A percentile compares a stretch with the other conserved stretches of the same genome.
Conservation (phyloP, 2,113 vertebrate species). For the Rafetus swinhoei region DNA sequence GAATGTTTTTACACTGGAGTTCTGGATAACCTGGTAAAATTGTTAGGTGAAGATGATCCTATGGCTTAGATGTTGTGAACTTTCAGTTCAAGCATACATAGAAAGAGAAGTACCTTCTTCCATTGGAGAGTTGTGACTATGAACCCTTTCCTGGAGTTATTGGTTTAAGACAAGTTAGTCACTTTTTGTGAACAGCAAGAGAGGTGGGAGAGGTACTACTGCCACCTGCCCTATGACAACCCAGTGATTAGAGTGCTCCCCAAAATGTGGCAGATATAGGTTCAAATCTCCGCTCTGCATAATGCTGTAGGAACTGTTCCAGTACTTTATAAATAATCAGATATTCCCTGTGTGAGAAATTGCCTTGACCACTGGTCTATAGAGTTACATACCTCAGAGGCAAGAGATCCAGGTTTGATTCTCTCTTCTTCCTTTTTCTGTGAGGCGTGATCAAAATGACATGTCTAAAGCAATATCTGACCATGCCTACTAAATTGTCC, state of each 20-base stretch:
- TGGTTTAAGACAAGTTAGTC: too few relatives aligned
- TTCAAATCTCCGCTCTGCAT: background rate
- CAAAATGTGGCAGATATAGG: background rate
- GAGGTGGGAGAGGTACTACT: too few relatives aligned
- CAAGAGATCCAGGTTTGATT: background rate
- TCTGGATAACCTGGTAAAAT: background rate
- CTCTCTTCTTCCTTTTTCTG: background rate
- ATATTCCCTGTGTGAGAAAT: background rate
- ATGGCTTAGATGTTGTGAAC: rapidly evolving
- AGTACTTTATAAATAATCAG: background rate
- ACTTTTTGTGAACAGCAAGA: too few relatives aligned
- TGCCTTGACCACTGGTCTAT: background rate
- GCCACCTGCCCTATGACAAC: too few relatives aligned
- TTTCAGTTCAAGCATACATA: background rate
- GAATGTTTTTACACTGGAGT: background rate
- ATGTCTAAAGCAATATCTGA: background rate
- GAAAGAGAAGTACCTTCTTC: background rate
- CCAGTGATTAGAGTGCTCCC: background rate
- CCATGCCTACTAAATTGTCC: background rate
- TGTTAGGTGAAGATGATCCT: rapidly evolving
- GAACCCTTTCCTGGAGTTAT: too few relatives aligned
- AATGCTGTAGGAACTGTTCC: background rate
- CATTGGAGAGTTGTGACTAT: too few relatives aligned
- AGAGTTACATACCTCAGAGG: background rate
- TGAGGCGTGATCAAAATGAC: background rate